phyloP scores from a whole-genome alignment of 2,113 vertebrate species.

The Solea senegalensis region DNA sequence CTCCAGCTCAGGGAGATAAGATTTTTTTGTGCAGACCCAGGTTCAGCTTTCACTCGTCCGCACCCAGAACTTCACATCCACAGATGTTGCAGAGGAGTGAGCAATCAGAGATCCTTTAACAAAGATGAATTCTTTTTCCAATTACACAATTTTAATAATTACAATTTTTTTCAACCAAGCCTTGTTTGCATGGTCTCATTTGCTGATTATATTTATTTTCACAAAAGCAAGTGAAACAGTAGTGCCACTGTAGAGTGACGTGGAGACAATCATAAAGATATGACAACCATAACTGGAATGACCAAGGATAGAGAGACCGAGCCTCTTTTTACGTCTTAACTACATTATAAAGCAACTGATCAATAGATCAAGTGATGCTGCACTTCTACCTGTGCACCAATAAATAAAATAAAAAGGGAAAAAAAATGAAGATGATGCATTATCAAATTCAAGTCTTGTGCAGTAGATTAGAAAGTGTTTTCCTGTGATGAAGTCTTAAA shows the following conservation, averaged over 20 bases:
- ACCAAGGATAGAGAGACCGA: conserved; percentile 36
- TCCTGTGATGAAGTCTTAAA: conserved; percentile 76
- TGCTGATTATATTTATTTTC: conserved; percentile 3
- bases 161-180: no score
- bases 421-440: conserved; percentile 33
- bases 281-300: conserved; percentile 19
- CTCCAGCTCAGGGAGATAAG: conserved; percentile 25
- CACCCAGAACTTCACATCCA: neutral
- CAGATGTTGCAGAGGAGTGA: neutral
- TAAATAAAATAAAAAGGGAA: conserved; percentile 32
- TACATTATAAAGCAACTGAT: conserved; percentile 24
- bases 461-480: conserved; percentile 65
- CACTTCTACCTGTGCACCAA: conserved; percentile 42
- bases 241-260: conserved; percentile 1
- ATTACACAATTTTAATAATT: neutral
- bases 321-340: conserved; percentile 16
- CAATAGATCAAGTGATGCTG: conserved; percentile 5
- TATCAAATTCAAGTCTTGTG: conserved; percentile 60
- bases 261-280: conserved; percentile 18
- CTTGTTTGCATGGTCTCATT: neutral
- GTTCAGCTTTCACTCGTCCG: conserved; percentile 18
- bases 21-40: conserved; percentile 12
- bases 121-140: no score
- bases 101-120: no score
- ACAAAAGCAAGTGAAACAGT: conserved; percentile 3